phyloP scores from a whole-genome alignment of 1,140 invertebrate species.

The Tetragnatha versicolor region DNA sequence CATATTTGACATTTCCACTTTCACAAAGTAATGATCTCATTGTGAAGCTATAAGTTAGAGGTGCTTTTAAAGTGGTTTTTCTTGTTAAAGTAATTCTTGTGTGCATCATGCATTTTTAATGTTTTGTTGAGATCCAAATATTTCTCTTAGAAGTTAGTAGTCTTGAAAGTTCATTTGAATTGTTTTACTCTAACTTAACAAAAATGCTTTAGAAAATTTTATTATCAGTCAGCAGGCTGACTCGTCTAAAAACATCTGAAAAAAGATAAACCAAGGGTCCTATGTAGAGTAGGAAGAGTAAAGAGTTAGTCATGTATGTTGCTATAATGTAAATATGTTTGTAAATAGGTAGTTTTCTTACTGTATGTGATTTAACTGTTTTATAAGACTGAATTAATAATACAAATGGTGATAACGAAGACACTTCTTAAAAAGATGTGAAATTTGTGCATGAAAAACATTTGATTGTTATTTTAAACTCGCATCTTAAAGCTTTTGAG shows the following conservation, averaged over 20 bases:
- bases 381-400: slow-evolving; percentile 44
- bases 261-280: neutral
- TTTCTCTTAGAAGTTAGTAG: neutral
- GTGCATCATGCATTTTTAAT: too few relatives aligned
- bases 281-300: neutral
- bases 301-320: slow-evolving; percentile 41
- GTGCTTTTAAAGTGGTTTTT: too few relatives aligned
- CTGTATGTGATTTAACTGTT: slow-evolving; percentile 30
- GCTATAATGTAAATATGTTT: slow-evolving; percentile 34
- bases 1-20: too few relatives aligned
- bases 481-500: too few relatives aligned
- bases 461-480: too few relatives aligned
- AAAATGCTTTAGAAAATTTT: neutral
- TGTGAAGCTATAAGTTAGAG: too few relatives aligned
- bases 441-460: too few relatives aligned
- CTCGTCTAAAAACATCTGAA: too few relatives aligned
- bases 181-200: neutral
- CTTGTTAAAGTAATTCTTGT: too few relatives aligned
- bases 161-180: neutral
- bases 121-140: neutral
- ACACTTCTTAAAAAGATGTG: neutral
- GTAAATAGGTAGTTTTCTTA: slow-evolving; percentile 49
- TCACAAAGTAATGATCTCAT: too few relatives aligned
- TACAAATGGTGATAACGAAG: slow-evolving; percentile 18
- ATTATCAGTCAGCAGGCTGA: slow-evolving; percentile 10